These are phyloP conservation scores for Jacana jacana DNA, from an alignment of 2,113 vertebrate genomes.

Conservation along the genomic window DNA sequence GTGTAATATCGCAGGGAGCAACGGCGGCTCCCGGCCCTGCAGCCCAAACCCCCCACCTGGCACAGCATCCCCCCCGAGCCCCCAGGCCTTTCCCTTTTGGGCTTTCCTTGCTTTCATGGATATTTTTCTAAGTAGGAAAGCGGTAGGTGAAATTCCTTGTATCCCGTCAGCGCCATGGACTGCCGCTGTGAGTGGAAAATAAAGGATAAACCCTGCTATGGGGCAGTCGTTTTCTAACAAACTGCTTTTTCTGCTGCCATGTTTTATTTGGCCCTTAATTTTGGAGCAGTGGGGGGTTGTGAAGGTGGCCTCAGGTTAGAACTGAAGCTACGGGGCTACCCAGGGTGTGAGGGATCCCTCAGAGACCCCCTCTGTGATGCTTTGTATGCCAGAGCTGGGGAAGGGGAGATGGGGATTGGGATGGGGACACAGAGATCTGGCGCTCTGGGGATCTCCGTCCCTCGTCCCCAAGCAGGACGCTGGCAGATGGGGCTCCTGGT, in stretches of 20 bases:
- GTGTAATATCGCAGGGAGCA: not conserved
- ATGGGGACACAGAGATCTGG: not conserved
- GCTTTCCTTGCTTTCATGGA: not conserved
- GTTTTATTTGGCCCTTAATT: not conserved
- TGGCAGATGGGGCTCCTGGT: not conserved
- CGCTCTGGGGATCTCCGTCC: rapidly evolving
- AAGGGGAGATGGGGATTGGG: not conserved
- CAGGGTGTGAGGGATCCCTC: not conserved
- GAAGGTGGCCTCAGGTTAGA: not conserved
- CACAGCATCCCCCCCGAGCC: not conserved
- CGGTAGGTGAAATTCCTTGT: not conserved
- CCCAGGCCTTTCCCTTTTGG: not conserved
- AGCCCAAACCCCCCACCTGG: not conserved
- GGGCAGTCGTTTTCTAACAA: not conserved
- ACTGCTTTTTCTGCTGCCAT: rapidly evolving
- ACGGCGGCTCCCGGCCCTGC: rapidly evolving
- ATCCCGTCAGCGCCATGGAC: rapidly evolving
- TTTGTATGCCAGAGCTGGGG: not conserved
- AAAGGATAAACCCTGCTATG: not conserved
- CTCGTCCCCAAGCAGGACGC: not conserved
- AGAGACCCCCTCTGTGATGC: not conserved
- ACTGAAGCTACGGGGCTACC: not conserved
- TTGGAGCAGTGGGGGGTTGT: not conserved
- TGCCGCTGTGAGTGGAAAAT: not conserved
- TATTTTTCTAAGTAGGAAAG: not conserved